A percentile compares a stretch with the other conserved stretches of the same genome.
Conservation (phyloP, 23 tunicate genomes). For the Ascidia mentula region DNA sequence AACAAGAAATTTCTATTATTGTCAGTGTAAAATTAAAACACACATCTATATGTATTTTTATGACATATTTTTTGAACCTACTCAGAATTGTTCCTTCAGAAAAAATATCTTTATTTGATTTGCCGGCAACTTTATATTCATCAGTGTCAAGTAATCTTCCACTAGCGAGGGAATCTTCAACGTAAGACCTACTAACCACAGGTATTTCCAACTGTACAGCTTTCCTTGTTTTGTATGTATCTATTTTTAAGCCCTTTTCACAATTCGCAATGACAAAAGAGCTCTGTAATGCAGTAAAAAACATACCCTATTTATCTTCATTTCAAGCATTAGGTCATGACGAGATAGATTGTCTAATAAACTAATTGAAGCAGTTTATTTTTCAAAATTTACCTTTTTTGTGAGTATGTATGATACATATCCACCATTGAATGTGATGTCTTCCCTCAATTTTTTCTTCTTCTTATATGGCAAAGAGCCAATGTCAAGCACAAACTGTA, state of each 20-base stretch:
- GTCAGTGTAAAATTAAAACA: too few species aligned
- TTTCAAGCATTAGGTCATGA: background rate
- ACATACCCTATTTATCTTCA: too few species aligned
- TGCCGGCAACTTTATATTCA: background rate
- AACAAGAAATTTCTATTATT: too few species aligned
- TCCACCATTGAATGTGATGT: conserved; percentile 55
- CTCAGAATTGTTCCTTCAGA: conserved; percentile 43
- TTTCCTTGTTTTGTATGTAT: conserved; percentile 45
- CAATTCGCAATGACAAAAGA: conserved; percentile 24
- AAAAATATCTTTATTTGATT: conserved; percentile 23
- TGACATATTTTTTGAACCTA: too few species aligned
- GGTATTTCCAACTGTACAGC: conserved; percentile 32
- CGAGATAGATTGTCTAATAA: background rate
- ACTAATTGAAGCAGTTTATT: background rate
- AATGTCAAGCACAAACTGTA: conserved; percentile 52
- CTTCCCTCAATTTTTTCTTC: conserved; percentile 43
- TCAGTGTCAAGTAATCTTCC: conserved; percentile 26
- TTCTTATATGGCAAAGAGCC: conserved; percentile 26
- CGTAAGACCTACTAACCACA: conserved; percentile 26
- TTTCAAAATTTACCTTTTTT: conserved; percentile 28
- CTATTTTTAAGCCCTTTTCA: conserved; percentile 16
- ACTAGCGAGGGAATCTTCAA: conserved; percentile 22
- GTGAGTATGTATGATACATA: conserved; percentile 68
- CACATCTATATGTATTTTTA: too few species aligned
- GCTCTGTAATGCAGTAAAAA: conserved; percentile 3